phyloP scores from a whole-genome alignment of 2,888 invertebrate genomes.

The Lydus trimaculatus region DNA sequence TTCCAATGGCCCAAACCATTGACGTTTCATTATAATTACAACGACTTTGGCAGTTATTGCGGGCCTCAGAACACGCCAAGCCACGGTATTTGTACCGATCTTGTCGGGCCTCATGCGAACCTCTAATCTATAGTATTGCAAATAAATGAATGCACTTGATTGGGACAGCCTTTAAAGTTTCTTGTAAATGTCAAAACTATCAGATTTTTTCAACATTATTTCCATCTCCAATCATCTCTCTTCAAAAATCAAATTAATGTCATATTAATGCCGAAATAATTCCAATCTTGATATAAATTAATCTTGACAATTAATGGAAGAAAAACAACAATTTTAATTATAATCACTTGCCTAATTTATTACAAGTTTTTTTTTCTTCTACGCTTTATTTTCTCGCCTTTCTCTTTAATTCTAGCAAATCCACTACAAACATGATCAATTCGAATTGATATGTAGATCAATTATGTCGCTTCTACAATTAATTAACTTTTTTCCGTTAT shows the following conservation, averaged over 20 bases:
- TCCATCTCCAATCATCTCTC: not conserved
- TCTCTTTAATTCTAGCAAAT: not conserved
- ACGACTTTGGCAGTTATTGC: too few relatives aligned
- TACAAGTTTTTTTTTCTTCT: not conserved
- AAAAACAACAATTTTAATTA: not conserved
- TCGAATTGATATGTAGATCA: not conserved
- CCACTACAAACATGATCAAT: too few relatives aligned
- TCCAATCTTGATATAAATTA: not conserved
- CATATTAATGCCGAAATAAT: not conserved
- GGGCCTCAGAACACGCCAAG: too few relatives aligned
- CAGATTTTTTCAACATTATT: not conserved
- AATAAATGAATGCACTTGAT: too few relatives aligned
- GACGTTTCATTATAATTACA: too few relatives aligned
- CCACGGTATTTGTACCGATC: too few relatives aligned
- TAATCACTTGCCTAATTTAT: not conserved
- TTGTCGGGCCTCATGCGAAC: too few relatives aligned
- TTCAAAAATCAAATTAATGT: slow-evolving; percentile 9
- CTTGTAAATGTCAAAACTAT: too few relatives aligned
- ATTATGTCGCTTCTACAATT: not conserved
- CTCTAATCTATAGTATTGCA: too few relatives aligned
- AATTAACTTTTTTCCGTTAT: not conserved
- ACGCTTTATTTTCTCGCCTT: not conserved
- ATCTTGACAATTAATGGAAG: not conserved
- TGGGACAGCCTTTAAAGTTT: too few relatives aligned
- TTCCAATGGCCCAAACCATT: too few relatives aligned